Conservation (phyloP, 2,113 vertebrate genomes). For the Carettochelys insculpta region DNA sequence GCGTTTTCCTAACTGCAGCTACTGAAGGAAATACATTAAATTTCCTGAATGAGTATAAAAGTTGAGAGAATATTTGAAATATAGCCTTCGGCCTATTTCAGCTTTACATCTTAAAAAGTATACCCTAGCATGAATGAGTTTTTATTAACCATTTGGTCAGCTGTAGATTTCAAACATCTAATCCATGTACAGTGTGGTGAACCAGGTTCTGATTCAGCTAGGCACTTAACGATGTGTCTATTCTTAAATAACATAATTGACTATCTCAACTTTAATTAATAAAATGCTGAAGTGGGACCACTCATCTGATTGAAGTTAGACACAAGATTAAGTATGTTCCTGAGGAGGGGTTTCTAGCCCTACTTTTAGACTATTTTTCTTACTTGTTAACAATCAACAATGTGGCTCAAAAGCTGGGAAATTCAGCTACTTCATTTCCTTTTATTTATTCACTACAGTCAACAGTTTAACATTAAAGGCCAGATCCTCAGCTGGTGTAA, state of each 20-base stretch:
- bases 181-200: not conserved
- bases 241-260: not conserved
- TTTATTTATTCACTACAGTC: not conserved
- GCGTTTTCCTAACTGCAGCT: not conserved
- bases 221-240: not conserved
- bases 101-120: not conserved
- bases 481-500: not conserved
- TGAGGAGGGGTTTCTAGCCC: not conserved
- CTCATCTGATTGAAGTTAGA: not conserved
- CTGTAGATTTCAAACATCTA: not conserved
- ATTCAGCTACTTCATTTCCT: not conserved
- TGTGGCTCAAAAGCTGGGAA: not conserved
- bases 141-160: not conserved
- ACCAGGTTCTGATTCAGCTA: not conserved
- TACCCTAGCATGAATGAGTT: not conserved
- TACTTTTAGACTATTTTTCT: not conserved
- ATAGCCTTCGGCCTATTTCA: not conserved
- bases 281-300: not conserved
- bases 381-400: not conserved
- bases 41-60: not conserved
- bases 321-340: not conserved
- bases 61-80: not conserved
- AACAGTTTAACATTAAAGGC: not conserved
- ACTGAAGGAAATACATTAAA: not conserved
- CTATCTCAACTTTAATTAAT: not conserved